Conservation (phyloP, 2,797 vertebrate genomes). For the Arnoldichthys spilopterus region DNA sequence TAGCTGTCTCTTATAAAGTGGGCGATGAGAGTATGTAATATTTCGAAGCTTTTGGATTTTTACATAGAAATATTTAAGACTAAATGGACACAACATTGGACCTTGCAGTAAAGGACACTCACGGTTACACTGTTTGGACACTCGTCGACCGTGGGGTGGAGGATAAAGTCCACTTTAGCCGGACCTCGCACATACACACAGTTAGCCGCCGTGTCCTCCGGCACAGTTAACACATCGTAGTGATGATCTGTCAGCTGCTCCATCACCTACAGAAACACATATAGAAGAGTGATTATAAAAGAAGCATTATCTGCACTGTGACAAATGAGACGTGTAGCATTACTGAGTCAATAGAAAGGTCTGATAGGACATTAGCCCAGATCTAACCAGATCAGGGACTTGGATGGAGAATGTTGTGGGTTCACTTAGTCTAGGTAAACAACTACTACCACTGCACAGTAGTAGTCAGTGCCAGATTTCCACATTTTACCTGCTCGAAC, state of each 20-base stretch:
- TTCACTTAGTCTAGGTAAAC: no score
- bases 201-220: slow-evolving; percentile 86
- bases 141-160: slow-evolving; percentile 86
- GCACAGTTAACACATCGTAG: slow-evolving; percentile 86
- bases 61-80: neutral
- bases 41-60: no score
- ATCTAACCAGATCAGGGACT: neutral
- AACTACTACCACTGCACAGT: no score
- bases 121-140: slow-evolving; percentile 83
- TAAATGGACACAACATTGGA: no score
- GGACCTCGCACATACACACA: slow-evolving; percentile 86
- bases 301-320: neutral
- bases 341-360: no score
- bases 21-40: no score
- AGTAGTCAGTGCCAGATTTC: no score
- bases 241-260: slow-evolving; percentile 90
- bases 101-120: slow-evolving; percentile 57
- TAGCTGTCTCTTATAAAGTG: no score
- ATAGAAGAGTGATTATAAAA: neutral
- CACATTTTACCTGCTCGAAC: no score
- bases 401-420: no score
- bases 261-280: slow-evolving; percentile 81
- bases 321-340: neutral
- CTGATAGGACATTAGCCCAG: neutral
- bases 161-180: slow-evolving; percentile 80